Conservation (phyloP, 2,113 vertebrate species). For the Pterocles gutturalis region DNA sequence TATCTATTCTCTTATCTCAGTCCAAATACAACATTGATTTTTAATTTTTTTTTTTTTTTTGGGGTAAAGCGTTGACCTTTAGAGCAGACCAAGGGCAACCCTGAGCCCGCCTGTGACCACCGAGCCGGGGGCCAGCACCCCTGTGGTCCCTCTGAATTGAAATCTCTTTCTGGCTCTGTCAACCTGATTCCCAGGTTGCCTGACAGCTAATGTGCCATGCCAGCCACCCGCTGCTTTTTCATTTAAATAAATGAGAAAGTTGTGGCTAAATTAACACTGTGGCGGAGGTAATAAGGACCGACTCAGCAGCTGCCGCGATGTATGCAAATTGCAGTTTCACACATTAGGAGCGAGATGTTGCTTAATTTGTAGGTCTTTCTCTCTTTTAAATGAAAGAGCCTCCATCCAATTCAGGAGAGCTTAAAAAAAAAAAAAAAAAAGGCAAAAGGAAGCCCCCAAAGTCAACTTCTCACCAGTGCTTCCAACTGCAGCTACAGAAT, state of each 20-base stretch:
- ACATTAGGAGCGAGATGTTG: constrained; percentile 61
- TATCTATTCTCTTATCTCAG: not conserved
- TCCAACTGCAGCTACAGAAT: not conserved
- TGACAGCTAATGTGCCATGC: constrained; percentile 31
- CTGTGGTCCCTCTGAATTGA: constrained; percentile 13
- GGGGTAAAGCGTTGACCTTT: not conserved
- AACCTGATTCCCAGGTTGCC: constrained; percentile 46
- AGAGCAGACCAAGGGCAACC: not conserved
- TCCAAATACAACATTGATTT: not conserved
- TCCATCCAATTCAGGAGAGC: not conserved
- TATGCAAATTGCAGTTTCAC: constrained; percentile 72
- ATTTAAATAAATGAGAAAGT: constrained; percentile 73
- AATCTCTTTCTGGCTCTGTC: constrained; percentile 27
- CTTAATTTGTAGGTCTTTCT: constrained; percentile 53
- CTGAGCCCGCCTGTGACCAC: not conserved
- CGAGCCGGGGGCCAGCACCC: not conserved
- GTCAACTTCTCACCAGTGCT: not conserved
- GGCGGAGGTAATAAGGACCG: constrained; percentile 55
- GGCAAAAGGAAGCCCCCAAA: not conserved
- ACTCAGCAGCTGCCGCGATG: constrained; percentile 53
- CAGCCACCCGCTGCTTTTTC: constrained; percentile 61
- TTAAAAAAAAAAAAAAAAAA: not conserved
- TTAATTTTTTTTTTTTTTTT: not conserved
- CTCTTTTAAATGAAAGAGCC: not conserved
- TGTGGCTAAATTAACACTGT: constrained; percentile 69